Evolutionary conservation across 2,797 vertebrate species (phyloP).

Genomic region (Buphagus erythrorhynchus): DNA sequence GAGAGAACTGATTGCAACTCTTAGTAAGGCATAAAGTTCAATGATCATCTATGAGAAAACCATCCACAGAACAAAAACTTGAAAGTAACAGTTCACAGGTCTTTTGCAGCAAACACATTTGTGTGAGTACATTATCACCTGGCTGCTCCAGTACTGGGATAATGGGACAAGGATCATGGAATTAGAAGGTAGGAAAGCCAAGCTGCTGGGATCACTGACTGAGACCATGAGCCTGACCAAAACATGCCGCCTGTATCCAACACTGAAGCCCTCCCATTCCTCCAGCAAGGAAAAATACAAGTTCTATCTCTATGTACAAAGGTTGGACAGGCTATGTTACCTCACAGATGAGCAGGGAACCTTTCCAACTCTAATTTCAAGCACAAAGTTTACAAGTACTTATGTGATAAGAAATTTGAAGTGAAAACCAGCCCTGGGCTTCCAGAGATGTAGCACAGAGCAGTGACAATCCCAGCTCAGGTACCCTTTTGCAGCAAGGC

Average conservation of each 20-base stretch:
- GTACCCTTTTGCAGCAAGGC: not conserved
- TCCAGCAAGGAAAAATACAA: not conserved
- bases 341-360: not conserved
- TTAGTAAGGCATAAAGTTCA: not conserved
- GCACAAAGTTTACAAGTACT: not conserved
- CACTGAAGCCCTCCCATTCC: not conserved
- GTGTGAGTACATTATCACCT: not conserved
- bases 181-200: not conserved
- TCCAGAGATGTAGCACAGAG: not conserved
- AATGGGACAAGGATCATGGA: not conserved
- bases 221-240: not conserved
- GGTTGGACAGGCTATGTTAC: not conserved
- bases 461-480: not conserved
- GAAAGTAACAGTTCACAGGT: not conserved
- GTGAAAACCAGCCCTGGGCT: not conserved
- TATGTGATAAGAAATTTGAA: not conserved
- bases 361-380: not conserved
- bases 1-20: not conserved
- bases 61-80: not conserved
- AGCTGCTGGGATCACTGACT: not conserved
- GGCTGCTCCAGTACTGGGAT: not conserved
- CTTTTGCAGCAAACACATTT: not conserved
- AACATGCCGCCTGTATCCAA: fast-evolving
- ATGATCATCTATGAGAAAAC: not conserved
- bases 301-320: not conserved